Percentiles rank a stretch among this genome's conserved stretches.
phyloP scores from a whole-genome alignment of 2,888 invertebrate genomes.

The Rhagonycha fulva region DNA sequence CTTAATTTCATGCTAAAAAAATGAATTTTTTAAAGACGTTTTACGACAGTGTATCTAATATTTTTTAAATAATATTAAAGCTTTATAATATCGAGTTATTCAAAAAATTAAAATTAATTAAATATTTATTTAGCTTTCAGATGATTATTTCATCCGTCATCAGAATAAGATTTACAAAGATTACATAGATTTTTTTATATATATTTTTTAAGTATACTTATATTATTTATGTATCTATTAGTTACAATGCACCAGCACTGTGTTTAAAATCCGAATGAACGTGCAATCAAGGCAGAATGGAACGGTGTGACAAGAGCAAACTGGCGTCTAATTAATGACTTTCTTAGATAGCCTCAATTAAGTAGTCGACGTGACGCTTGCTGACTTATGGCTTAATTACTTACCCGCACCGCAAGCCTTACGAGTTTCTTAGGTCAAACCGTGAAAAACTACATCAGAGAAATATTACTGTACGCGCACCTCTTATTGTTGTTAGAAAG shows the following conservation, averaged over 20 bases:
- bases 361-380: slow-evolving; percentile 45
- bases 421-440: slow-evolving; percentile 26
- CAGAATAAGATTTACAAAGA: too few relatives aligned
- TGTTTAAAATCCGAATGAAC: background rate
- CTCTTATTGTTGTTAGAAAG: background rate
- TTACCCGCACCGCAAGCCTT: slow-evolving; percentile 31
- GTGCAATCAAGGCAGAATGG: slow-evolving; percentile 8
- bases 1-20: too few relatives aligned
- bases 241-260: background rate
- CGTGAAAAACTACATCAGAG: slow-evolving; percentile 21
- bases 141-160: too few relatives aligned
- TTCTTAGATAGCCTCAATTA: slow-evolving; percentile 50
- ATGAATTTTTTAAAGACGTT: too few relatives aligned
- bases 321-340: slow-evolving; percentile 45
- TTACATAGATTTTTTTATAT: too few relatives aligned
- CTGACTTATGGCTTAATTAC: slow-evolving; percentile 50
- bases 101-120: too few relatives aligned
- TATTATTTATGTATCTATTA: background rate
- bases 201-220: too few relatives aligned
- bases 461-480: slow-evolving; percentile 18
- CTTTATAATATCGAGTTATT: too few relatives aligned
- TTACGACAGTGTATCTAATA: too few relatives aligned
- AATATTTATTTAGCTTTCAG: too few relatives aligned
- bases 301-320: slow-evolving; percentile 25
- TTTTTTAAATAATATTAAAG: too few relatives aligned